Evolutionary conservation across 2,888 invertebrate genomes (phyloP).

Genomic region (Zele albiditarsus): DNA sequence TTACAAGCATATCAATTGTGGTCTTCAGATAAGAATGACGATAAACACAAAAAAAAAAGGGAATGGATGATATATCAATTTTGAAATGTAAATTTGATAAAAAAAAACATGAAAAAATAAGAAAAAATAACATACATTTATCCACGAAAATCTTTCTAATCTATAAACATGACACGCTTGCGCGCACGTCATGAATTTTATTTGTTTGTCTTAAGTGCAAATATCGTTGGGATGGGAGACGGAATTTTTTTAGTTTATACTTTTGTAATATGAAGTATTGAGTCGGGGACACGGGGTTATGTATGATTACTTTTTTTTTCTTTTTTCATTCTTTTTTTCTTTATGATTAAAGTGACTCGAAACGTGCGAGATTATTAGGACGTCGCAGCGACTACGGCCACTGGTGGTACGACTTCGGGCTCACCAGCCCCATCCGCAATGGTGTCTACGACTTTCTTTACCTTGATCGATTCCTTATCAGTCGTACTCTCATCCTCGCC

Average conservation of each 20-base stretch:
- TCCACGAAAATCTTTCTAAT: conserved; percentile 2
- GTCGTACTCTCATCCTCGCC: conserved; percentile 60
- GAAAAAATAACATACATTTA: background rate
- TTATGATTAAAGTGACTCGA: conserved; percentile 59
- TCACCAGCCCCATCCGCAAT: conserved; percentile 68
- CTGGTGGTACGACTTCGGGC: conserved; percentile 67
- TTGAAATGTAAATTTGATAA: background rate
- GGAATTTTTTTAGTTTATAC: conserved; percentile 39
- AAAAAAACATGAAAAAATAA: background rate
- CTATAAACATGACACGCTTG: conserved; percentile 21
- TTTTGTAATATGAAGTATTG: conserved; percentile 63
- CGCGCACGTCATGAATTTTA: conserved; percentile 10
- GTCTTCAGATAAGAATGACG: background rate
- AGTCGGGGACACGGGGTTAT: conserved; percentile 62
- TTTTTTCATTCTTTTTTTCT: conserved; percentile 40
- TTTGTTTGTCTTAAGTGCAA: conserved; percentile 62
- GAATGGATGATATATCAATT: background rate
- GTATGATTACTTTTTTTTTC: conserved; percentile 59
- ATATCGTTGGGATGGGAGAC: conserved; percentile 52
- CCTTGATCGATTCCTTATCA: conserved; percentile 65
- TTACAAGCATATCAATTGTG: background rate
- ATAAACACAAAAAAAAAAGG: background rate
- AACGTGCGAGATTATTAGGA: conserved; percentile 60
- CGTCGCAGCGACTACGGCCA: conserved; percentile 69
- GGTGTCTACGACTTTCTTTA: conserved; percentile 68